Percentiles rank a stretch among this genome's conserved stretches.
These are phyloP conservation scores for Tragelaphus oryx DNA, from an alignment of 2,797 vertebrate species.

Conservation along the genomic window DNA sequence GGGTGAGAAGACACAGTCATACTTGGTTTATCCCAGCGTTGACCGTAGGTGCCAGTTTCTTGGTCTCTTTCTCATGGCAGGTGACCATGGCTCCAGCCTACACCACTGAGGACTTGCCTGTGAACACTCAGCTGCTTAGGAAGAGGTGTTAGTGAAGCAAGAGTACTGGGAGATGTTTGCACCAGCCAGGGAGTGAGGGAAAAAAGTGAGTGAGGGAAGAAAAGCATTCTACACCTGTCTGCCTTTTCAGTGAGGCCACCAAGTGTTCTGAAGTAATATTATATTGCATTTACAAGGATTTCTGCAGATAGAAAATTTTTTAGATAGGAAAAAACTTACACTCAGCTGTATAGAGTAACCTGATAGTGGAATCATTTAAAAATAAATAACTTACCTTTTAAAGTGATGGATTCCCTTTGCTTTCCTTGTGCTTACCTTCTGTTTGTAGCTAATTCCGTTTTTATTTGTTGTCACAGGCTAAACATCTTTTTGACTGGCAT, in stretches of 20 bases:
- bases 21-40: neutral
- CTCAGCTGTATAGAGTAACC: constrained; percentile 4
- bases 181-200: neutral
- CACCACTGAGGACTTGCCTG: neutral
- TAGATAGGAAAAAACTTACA: neutral
- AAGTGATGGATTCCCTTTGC: neutral
- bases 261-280: neutral
- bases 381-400: neutral
- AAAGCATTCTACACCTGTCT: fast-evolving
- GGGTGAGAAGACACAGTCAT: neutral
- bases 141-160: neutral
- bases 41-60: neutral
- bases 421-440: neutral
- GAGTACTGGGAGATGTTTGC: neutral
- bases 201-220: neutral
- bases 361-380: neutral
- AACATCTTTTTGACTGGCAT: constrained; percentile 92
- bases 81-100: neutral
- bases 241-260: neutral
- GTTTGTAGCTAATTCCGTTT: neutral
- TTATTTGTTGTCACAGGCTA: constrained; percentile 82
- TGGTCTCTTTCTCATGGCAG: neutral
- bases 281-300: neutral
- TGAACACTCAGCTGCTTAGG: neutral
- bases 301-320: neutral